Evolutionary conservation across 2,888 invertebrate genomes (phyloP), one percentile per base, ranked within the genome.

Genomic region (Trissolcus japonicus): DNA sequence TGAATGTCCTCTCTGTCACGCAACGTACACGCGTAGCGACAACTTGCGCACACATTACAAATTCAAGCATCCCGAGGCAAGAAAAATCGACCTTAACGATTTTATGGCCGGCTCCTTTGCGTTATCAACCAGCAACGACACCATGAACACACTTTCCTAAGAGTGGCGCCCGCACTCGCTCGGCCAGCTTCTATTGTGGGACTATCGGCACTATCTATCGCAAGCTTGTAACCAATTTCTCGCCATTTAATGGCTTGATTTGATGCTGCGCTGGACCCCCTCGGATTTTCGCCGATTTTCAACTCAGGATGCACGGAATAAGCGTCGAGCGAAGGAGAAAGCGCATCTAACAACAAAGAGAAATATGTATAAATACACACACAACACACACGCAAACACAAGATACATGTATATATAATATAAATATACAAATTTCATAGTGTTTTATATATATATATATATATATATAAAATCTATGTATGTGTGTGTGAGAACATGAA

Each of bases 21-120:
- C 95, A 90, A 95, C 95, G 86, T 96, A 96, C 92, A 96, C 96
- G 89, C 94, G 96, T 91, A 95, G 95, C 91, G 96, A 96, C 93
- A 96, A 96, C 91, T 93, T 96, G 90, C 94, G 95, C 90, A 95
- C 95, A 90, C 96, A 96, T 92, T 95, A 95, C 93, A 95, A 95
- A 92, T 95, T 95, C 92, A 96, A 96, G 91, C 96, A 96, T 91
- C 95, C 95, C 90, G 95, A 95, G 91, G 94, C 95, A 90, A 93
- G 95, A 92, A 95, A 95, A 92, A 95, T 95, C 91, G 95, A 95
- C 85, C 85, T 88, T 81, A 89, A 89, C 90, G 92, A 93, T 90
- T 91, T 92, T 82, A 91, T 92, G 90, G 91, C 92, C 82, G 91
- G 91, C 85, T 91, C 91, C 80, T 90, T 91, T 84, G 90, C 90